A percentile compares a stretch with the other conserved stretches of the same genome.
Conservation (phyloP, 2,888 invertebrate genomes). For the Epistrophella euchroma region DNA sequence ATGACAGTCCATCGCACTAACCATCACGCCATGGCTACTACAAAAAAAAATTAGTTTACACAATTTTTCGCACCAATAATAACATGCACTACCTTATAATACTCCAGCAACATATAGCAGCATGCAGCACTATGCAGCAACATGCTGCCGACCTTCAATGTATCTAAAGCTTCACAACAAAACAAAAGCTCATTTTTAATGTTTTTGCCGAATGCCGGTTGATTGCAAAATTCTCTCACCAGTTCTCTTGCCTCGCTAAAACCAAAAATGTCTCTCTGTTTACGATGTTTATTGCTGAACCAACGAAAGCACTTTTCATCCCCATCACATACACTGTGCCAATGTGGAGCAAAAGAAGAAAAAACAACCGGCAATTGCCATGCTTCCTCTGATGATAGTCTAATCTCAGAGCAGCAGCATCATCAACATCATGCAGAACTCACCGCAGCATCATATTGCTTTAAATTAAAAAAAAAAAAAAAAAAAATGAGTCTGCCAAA, state of each 20-base stretch:
- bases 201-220: not conserved
- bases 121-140: no score
- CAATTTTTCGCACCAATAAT: not conserved
- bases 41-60: no score
- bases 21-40: no score
- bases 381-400: slow-evolving; percentile 17
- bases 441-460: slow-evolving; percentile 18
- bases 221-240: slow-evolving; percentile 16
- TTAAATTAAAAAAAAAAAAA: not conserved
- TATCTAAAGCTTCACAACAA: slow-evolving; percentile 2
- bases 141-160: not conserved
- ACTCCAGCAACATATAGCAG: slow-evolving; percentile 35
- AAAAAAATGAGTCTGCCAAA: not conserved
- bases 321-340: slow-evolving; percentile 45
- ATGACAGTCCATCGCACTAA: no score
- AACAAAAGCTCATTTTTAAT: slow-evolving; percentile 34
- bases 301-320: slow-evolving; percentile 51
- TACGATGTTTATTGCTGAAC: slow-evolving; percentile 27
- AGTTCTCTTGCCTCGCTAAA: not conserved
- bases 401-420: not conserved
- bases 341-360: slow-evolving; percentile 10
- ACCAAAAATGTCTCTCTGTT: slow-evolving; percentile 57
- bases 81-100: slow-evolving; percentile 35
- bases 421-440: not conserved
- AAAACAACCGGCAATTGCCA: slow-evolving; percentile 59